A percentile compares a stretch with the other conserved stretches of the same genome.
These are phyloP conservation scores for Hippocampus mohnikei DNA, from an alignment of 2,113 vertebrate species.

Conservation along the genomic window DNA sequence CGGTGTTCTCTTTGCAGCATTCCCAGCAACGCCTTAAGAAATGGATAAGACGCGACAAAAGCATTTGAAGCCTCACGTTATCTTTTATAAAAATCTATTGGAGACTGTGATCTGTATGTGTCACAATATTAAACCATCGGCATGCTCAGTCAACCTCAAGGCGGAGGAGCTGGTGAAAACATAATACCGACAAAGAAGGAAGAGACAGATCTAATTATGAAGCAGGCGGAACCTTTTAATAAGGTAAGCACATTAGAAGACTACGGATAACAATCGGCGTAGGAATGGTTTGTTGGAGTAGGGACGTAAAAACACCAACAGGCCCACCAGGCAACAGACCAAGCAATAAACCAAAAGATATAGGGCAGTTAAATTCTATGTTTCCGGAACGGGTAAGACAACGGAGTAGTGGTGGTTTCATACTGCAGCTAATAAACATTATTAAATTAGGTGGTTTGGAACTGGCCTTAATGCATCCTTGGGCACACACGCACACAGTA, in stretches of 20 bases:
- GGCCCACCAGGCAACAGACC: not conserved
- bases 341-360: not conserved
- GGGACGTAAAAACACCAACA: not conserved
- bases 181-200: not conserved
- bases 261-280: not conserved
- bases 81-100: not conserved
- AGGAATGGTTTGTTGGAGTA: not conserved
- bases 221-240: not conserved
- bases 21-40: not conserved
- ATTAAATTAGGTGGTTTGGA: constrained; percentile 35
- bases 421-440: constrained; percentile 24
- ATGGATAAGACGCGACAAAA: not conserved
- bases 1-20: not conserved
- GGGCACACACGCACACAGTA: not conserved
- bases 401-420: constrained; percentile 16
- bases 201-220: not conserved
- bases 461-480: constrained; percentile 18
- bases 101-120: not conserved
- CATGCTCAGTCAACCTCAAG: not conserved
- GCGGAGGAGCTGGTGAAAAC: not conserved
- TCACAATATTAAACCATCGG: not conserved
- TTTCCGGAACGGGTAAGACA: constrained; percentile 31
- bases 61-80: not conserved
- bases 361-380: constrained; percentile 12
- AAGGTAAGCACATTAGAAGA: not conserved